Evolutionary conservation across 2,113 vertebrate species (phyloP), one percentile per base, ranked within the genome.

Genomic region (Electrona antarctica): DNA sequence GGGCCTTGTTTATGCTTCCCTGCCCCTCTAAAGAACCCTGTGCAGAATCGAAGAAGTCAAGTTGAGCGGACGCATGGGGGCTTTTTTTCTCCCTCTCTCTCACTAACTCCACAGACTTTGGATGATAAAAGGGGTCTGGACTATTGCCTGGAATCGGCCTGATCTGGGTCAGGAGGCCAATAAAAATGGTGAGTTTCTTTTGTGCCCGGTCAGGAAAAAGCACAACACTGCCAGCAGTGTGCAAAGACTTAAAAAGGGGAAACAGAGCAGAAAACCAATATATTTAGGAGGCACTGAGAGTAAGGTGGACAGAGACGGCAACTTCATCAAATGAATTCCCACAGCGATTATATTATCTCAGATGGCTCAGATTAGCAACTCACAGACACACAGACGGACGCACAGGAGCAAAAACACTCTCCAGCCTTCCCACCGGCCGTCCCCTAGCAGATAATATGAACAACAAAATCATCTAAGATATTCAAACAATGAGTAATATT

Each of bases 261-360:
- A 83, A 78, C 79, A 67, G 74, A 83, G 80, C 80, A 86, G 80
- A 86, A 86, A 86, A 78, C 80, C 80, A 86, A 83, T 83, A 83
- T 71, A 80, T 86, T 21, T 80, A 67, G 59, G 72, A 76, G 77
- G 67, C 62, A 73, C 71, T 33, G 28, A 75, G 61, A 67, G 13
- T 48, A 45, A 15, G 61, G 60, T 56, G 65, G 47, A 48, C 11
- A 51, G 9, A 14, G 50, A 28, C 14, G 75, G 45, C 15, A 57
- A 49, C 33, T 41, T 33, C 28, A 60, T 28, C 29, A 5, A 12
- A 33, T 58, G 7, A 4, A 7, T 58, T 58, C 28, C 10, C n/a
- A 58, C 58, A 29, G 58, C 29, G 10, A 33, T 11, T 6, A 60
- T 12, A 60, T 33, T 60, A 60, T 11, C 8, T 60, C 29, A 41